Evolutionary conservation across 2,888 invertebrate genomes (phyloP), one percentile per base, ranked within the genome.

Genomic region (Erebia palarica): DNA sequence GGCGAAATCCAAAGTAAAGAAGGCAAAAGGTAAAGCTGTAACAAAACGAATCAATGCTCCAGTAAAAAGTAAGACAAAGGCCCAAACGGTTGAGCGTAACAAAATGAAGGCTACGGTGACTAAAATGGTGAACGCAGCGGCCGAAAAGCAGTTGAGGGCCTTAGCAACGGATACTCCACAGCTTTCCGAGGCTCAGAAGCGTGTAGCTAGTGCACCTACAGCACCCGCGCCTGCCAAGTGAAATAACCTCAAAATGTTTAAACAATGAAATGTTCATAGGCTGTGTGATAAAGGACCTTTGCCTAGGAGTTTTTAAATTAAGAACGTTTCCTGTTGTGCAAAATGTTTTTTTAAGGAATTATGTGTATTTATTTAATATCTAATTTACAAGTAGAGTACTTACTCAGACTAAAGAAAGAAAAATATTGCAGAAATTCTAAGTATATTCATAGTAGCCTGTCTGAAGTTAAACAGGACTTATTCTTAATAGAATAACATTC

Each of bases 61-160:
- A 0, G 94, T 95, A 21, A 94, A 94, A 71, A 94, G 95, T 53
- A 96, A 96, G 80, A 94, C 95, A 78, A 93, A 93, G 70, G 88
- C 93, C 44, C 93, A 93, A 70, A 88, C 93, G 42, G 87, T 94
- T 66, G 95, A 95, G 81, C 85, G 94, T 0, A 94, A 94, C 77
- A 96, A 95, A 80, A 89, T 96, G 82, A 96, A 96, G 80, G 94
- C 94, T 75, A 93, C 94, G 69, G 94, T 96, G 14, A 94, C 95
- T 8, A 96, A 95, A 86, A 95, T 95, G 82, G 95, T 96, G n/a
- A 96, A 96, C 81, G 95, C 94, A 79, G 93, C 95, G 3, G 94
- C 95, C 65, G 96, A 96, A 83, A 86, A 95, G 76, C 95, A 96
- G 84, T 89, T 96, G 61, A 86, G 96, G 65, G 92, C 95, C 1